Conservation (phyloP, 2,888 invertebrate species). For the Pachycephus smyrnensis region DNA sequence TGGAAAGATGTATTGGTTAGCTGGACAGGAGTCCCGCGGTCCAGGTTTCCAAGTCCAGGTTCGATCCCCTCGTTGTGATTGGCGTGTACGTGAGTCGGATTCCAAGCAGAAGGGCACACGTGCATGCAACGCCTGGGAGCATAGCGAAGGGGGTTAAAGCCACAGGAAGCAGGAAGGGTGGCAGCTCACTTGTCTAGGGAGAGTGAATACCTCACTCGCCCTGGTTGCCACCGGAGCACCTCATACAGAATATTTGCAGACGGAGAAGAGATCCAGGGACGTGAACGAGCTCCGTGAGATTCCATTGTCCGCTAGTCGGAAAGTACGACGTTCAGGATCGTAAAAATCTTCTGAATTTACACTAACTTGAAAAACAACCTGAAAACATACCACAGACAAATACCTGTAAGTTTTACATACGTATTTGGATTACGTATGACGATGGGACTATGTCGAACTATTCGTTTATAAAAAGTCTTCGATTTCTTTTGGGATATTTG, state of each 20-base stretch:
- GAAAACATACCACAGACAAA: background rate
- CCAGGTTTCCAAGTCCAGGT: constrained; percentile 17
- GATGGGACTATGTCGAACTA: background rate
- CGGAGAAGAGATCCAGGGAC: background rate
- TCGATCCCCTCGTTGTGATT: constrained; percentile 47
- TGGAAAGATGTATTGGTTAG: constrained; percentile 32
- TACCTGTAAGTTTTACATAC: background rate
- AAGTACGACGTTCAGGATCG: background rate
- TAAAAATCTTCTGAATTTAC: background rate
- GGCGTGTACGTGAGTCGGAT: constrained; percentile 45
- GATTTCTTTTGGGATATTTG: background rate
- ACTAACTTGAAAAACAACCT: background rate
- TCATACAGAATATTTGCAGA: constrained; percentile 6
- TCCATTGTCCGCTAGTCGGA: background rate
- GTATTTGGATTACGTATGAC: background rate
- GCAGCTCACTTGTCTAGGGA: constrained; percentile 1
- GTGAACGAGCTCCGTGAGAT: background rate
- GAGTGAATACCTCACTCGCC: constrained; percentile 3
- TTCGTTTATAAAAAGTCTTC: background rate
- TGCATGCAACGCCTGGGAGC: constrained; percentile 32
- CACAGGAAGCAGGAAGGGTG: constrained; percentile 6
- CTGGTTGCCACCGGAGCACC: background rate
- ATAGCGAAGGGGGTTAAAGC: constrained; percentile 2
- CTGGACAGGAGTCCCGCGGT: constrained; percentile 38
- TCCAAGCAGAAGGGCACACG: constrained; percentile 39